Base-by-base conservation (phyloP, 2,888 invertebrate genomes). In the Tetragonisca angustula region DNA sequence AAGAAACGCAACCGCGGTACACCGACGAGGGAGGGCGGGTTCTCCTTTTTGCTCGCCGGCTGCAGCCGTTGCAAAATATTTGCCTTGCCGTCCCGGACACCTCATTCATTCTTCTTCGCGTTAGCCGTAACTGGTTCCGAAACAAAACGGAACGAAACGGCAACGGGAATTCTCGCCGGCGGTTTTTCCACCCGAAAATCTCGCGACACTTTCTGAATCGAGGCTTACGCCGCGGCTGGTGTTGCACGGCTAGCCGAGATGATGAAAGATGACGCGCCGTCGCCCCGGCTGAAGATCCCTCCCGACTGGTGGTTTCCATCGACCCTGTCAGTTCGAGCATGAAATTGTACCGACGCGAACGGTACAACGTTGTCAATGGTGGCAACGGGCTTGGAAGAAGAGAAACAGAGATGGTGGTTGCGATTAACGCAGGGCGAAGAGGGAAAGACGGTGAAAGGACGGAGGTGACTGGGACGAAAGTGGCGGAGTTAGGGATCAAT, bases 401-500 rank as follows among this genome's bases (percentile, higher is more conserved):
- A 17, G 36, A 36, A 21, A 65, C 5, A 5, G 61, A 61, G 36
- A 5, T 27, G 15, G 72, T 50, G 68, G 56, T 69, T 27, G 76
- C 27, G 9, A 62, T 13, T 6, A 61, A 9, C 19, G 11, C 32
- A 27, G 65, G 59, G 54, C 9, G 84, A 73, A 70, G 50, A 36
- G 67, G 43, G 70, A 56, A 32, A 76, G 73, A 75, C 69, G 71
- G 21, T 11, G 81, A 76, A 71, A 64, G 64, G 74, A 75, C 76
- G 70, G 73, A 32, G 49, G 65, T 74, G 61, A 65, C 67, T 52
- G 74, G 65, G 49, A 56, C 49, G 81, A 74, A 73, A 76, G 62
- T 71, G 72, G 61, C 49, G n/a, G 76, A 86, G 88, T 81, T 84
- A 80, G 85, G 27, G 90, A 94, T 93, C 94, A 93, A 94, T 94